These are phyloP conservation scores for Platysteira castanea DNA, from an alignment of 2,113 vertebrate genomes.

Conservation along the genomic window DNA sequence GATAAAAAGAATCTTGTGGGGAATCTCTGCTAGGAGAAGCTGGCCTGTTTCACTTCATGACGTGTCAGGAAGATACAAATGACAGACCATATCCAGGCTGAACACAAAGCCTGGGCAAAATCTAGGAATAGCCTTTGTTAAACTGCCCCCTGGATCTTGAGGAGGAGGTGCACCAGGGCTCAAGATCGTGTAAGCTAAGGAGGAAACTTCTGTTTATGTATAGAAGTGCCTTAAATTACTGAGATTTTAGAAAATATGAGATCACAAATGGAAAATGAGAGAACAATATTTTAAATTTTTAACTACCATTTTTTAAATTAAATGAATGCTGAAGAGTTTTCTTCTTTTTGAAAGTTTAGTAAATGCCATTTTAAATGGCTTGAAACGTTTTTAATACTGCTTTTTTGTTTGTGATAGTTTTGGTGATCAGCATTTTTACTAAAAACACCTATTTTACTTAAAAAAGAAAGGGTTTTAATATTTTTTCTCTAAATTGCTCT, in stretches of 20 bases:
- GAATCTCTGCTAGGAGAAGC: not conserved
- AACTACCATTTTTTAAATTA: not conserved
- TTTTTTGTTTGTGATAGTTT: not conserved
- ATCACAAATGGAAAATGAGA: not conserved
- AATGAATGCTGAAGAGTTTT: not conserved
- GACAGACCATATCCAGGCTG: not conserved
- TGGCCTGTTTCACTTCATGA: not conserved
- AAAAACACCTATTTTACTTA: rapidly evolving
- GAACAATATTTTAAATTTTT: not conserved
- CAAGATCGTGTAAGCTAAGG: not conserved
- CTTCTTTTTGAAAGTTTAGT: not conserved
- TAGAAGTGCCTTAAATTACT: not conserved
- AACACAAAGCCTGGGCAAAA: not conserved
- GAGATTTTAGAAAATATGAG: not conserved
- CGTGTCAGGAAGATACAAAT: constrained; percentile 27
- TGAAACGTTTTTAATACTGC: not conserved
- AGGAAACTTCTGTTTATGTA: not conserved
- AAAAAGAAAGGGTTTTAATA: not conserved
- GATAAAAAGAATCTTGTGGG: constrained; percentile 6
- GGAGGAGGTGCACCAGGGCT: not conserved
- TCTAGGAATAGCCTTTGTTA: not conserved
- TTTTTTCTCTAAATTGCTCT: rapidly evolving
- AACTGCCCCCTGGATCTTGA: constrained; percentile 29
- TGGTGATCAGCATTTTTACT: not conserved
- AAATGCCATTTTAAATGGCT: not conserved